Conservation (phyloP, 2,888 invertebrate genomes). For the Ctenicera cuprea region DNA sequence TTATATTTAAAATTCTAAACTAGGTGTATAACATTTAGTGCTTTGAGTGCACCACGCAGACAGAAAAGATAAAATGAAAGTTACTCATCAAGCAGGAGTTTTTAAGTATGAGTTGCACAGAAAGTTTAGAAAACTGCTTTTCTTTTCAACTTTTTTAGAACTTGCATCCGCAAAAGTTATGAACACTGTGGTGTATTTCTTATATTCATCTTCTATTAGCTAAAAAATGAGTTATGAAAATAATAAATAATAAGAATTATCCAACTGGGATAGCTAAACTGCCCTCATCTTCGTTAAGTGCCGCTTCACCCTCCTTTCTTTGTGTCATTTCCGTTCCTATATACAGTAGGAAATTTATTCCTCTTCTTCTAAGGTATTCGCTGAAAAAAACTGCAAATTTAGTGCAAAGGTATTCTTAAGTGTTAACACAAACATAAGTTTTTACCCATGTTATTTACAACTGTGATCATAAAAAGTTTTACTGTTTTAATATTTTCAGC, state of each 20-base stretch:
- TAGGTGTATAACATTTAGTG: too few species aligned
- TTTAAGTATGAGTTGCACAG: too few species aligned
- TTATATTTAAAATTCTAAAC: too few species aligned
- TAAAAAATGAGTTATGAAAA: constrained; percentile 47
- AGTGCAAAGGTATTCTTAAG: too few species aligned
- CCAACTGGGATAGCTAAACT: constrained; percentile 49
- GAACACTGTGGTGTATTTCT: constrained; percentile 26
- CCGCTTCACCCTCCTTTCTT: constrained; percentile 34
- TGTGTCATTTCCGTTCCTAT: constrained; percentile 31
- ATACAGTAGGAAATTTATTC: constrained; percentile 8
- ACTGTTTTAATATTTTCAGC: too few species aligned
- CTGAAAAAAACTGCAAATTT: neutral
- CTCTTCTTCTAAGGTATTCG: neutral
- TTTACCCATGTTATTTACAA: too few species aligned
- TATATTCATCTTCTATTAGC: constrained; percentile 35
- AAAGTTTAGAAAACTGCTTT: too few species aligned
- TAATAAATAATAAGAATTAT: constrained; percentile 49
- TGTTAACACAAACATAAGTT: too few species aligned
- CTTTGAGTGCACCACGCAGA: too few species aligned
- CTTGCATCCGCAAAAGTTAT: neutral
- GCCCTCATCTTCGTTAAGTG: constrained; percentile 47
- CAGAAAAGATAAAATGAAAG: too few species aligned
- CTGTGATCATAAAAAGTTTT: too few species aligned
- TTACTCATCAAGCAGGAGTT: too few species aligned
- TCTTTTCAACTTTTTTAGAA: neutral